Evolutionary conservation across 2,113 vertebrate species (phyloP).

Genomic region (Nothobranchius furzeri): DNA sequence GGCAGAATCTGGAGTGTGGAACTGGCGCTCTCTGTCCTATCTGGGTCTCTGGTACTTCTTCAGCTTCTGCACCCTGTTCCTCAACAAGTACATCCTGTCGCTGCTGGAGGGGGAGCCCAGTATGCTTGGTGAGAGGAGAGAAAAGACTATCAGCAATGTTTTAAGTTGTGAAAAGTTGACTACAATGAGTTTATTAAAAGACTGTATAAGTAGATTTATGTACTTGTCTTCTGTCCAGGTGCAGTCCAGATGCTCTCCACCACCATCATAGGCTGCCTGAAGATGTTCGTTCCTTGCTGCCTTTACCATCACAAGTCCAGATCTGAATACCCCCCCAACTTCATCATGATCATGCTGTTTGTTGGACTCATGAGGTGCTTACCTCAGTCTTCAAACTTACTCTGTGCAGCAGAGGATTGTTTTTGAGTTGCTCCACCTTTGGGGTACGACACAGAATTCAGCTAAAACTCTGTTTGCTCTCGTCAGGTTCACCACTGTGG

Average conservation of each 20-base stretch:
- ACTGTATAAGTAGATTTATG: background rate
- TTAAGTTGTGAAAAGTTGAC: too few relatives aligned
- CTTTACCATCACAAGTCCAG: slow-evolving; percentile 91
- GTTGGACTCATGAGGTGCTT: slow-evolving; percentile 93
- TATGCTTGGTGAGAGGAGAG: slow-evolving; percentile 85
- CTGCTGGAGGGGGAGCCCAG: slow-evolving; percentile 93
- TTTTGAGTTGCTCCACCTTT: background rate
- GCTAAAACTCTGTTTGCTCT: background rate
- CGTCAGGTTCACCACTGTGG: slow-evolving; percentile 90
- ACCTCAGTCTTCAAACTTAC: background rate
- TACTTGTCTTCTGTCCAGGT: slow-evolving; percentile 70
- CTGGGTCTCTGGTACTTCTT: slow-evolving; percentile 94
- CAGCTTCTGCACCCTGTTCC: slow-evolving; percentile 97
- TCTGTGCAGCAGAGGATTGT: background rate
- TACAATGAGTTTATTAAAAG: too few relatives aligned
- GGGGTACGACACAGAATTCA: background rate
- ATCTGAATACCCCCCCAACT: slow-evolving; percentile 88
- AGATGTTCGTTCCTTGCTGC: slow-evolving; percentile 91
- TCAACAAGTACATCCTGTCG: slow-evolving; percentile 96
- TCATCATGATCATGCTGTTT: slow-evolving; percentile 96
- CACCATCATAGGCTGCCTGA: slow-evolving; percentile 89
- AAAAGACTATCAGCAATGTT: background rate
- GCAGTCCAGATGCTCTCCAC: slow-evolving; percentile 97
- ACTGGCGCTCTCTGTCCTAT: slow-evolving; percentile 83
- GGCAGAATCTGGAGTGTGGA: slow-evolving; percentile 88